phyloP scores from a whole-genome alignment of 2,113 vertebrate species.

The Pyrgilauda ruficollis region DNA sequence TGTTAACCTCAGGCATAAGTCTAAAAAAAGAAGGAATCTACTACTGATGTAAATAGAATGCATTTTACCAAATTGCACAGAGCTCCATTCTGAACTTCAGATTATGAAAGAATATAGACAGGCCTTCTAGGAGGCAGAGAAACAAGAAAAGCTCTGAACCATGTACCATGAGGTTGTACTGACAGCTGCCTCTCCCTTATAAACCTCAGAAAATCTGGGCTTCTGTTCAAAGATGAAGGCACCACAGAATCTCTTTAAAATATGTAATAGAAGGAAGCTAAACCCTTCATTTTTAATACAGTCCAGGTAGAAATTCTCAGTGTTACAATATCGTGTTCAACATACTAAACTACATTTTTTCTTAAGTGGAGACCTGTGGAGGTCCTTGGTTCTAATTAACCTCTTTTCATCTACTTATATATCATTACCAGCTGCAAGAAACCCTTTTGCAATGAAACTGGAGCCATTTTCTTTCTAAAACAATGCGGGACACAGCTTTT shows the following conservation, averaged over 20 bases:
- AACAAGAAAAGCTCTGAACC: not conserved
- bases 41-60: not conserved
- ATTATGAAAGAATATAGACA: not conserved
- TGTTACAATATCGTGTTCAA: not conserved
- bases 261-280: not conserved
- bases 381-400: not conserved
- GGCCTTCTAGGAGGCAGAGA: not conserved
- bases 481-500: not conserved
- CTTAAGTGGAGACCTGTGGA: not conserved
- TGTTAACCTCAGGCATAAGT: not conserved
- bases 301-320: not conserved
- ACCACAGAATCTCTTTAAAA: not conserved
- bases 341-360: not conserved
- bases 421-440: not conserved
- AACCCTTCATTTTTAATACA: not conserved
- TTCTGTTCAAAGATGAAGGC: not conserved
- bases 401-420: not conserved
- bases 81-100: not conserved
- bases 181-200: not conserved
- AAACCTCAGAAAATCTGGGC: not conserved
- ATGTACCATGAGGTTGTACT: fast-evolving
- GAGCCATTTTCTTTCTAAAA: not conserved
- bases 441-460: not conserved
- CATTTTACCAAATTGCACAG: not conserved
- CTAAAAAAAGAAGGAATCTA: not conserved